Percentiles rank a stretch among this genome's conserved stretches.
Evolutionary conservation across 2,113 vertebrate species (phyloP).

Genomic region (Miniopterus natalensis): DNA sequence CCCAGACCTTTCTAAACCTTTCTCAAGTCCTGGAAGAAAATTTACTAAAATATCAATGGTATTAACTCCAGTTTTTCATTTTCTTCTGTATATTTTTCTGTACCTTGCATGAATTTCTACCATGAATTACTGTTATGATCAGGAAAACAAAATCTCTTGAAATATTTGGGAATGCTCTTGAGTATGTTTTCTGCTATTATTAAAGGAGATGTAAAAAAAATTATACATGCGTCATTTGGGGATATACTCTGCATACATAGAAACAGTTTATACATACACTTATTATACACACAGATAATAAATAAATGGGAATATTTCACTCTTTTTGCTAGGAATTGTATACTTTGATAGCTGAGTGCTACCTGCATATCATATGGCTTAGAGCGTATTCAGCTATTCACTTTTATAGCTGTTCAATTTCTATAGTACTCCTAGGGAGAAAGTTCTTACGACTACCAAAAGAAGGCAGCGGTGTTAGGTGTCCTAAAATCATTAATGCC

Average conservation of each 20-base stretch:
- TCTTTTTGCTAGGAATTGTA: background rate
- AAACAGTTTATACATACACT: background rate
- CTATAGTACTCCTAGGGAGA: background rate
- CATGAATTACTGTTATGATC: slow-evolving; percentile 6
- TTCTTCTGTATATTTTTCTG: slow-evolving; percentile 56
- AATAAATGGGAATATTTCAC: background rate
- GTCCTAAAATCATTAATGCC: background rate
- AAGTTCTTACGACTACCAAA: background rate
- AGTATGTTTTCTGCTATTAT: slow-evolving; percentile 17
- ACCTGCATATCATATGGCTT: background rate
- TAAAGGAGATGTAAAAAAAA: slow-evolving; percentile 14
- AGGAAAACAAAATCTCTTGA: slow-evolving; percentile 50
- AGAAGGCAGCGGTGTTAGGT: background rate
- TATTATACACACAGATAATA: background rate
- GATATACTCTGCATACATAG: background rate
- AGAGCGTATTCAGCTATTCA: background rate
- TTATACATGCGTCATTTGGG: background rate
- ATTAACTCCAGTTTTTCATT: slow-evolving; percentile 65
- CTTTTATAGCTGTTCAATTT: background rate
- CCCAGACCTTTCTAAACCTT: background rate
- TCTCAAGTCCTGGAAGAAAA: slow-evolving; percentile 24
- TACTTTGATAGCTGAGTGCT: background rate
- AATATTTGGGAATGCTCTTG: slow-evolving; percentile 40
- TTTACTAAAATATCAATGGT: background rate
- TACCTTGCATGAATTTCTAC: slow-evolving; percentile 6